Percentiles rank a stretch among this genome's conserved stretches.
Evolutionary conservation across 2,888 invertebrate genomes (phyloP).

Genomic region (Pollenia angustigena): DNA sequence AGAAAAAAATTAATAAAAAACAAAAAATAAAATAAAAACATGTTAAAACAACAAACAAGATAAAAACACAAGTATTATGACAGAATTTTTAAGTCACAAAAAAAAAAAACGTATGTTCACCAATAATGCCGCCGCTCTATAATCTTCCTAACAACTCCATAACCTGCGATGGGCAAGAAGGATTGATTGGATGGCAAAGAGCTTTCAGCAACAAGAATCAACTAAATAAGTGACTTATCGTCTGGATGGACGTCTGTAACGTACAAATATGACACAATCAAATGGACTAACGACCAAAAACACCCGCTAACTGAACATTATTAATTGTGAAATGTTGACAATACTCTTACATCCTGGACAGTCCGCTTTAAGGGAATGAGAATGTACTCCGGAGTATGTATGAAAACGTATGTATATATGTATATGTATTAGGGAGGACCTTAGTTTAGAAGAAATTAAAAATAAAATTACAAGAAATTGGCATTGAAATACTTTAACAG

Average conservation of each 20-base stretch:
- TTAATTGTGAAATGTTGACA: constrained; percentile 74
- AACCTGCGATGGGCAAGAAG: constrained; percentile 21
- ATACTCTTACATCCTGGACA: constrained; percentile 58
- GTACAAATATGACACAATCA: constrained; percentile 73
- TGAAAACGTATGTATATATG: neutral
- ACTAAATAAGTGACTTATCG: constrained; percentile 72
- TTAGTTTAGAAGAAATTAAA: neutral
- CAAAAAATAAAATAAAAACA: constrained; percentile 39
- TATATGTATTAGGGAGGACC: constrained; percentile 13
- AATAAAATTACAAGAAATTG: no score
- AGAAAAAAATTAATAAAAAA: constrained; percentile 21
- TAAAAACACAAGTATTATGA: constrained; percentile 72
- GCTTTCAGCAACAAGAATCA: constrained; percentile 9
- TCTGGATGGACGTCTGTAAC: constrained; percentile 70
- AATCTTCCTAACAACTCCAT: constrained; percentile 18
- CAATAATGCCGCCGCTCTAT: constrained; percentile 46
- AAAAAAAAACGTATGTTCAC: constrained; percentile 17
- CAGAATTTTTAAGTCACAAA: constrained; percentile 63
- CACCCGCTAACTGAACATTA: constrained; percentile 74
- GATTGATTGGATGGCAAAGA: constrained; percentile 5
- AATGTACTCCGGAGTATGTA: constrained; percentile 31
- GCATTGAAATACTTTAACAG: no score
- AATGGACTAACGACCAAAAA: constrained; percentile 72
- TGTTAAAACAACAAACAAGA: constrained; percentile 60
- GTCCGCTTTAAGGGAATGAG: constrained; percentile 34